These are phyloP conservation scores for Aporophyla lueneburgensis DNA, from an alignment of 2,888 invertebrate species.

Conservation along the genomic window DNA sequence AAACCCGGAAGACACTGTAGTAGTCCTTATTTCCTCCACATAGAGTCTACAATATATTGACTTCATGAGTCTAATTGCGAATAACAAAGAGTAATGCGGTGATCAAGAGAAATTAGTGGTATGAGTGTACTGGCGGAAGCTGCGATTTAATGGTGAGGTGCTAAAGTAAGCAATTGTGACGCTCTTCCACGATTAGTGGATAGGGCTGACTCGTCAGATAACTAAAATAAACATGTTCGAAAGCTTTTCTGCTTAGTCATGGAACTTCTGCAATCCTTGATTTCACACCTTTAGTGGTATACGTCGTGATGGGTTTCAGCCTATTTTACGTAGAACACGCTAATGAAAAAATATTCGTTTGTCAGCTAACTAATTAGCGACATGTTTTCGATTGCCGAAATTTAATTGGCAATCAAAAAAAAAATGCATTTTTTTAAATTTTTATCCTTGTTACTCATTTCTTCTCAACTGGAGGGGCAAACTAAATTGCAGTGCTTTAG, in stretches of 20 bases:
- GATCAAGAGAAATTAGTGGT: conserved; percentile 41
- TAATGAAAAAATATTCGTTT: not conserved
- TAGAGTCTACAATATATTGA: conserved; percentile 1
- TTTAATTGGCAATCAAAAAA: too few relatives aligned
- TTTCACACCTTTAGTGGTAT: not conserved
- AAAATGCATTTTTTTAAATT: too few relatives aligned
- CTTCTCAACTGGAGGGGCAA: too few relatives aligned
- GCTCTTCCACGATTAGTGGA: conserved; percentile 22
- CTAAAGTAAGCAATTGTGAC: conserved; percentile 32
- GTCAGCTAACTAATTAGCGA: too few relatives aligned
- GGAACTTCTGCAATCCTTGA: not conserved
- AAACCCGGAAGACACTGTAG: conserved; percentile 41
- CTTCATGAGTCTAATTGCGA: conserved; percentile 13
- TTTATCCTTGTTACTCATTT: too few relatives aligned
- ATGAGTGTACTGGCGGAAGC: conserved; percentile 40
- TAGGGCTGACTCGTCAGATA: conserved; percentile 38
- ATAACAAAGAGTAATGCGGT: conserved; percentile 43
- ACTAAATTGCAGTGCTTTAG: too few relatives aligned
- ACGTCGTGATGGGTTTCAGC: not conserved
- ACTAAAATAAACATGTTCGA: too few relatives aligned
- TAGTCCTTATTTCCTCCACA: conserved; percentile 5
- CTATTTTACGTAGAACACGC: not conserved
- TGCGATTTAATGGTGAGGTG: conserved; percentile 43
- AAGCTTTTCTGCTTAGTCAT: not conserved
- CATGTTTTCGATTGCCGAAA: too few relatives aligned